Evolutionary conservation across 2,797 vertebrate genomes (phyloP), one percentile per base, ranked within the genome.

Genomic region (Melopsittacus undulatus): DNA sequence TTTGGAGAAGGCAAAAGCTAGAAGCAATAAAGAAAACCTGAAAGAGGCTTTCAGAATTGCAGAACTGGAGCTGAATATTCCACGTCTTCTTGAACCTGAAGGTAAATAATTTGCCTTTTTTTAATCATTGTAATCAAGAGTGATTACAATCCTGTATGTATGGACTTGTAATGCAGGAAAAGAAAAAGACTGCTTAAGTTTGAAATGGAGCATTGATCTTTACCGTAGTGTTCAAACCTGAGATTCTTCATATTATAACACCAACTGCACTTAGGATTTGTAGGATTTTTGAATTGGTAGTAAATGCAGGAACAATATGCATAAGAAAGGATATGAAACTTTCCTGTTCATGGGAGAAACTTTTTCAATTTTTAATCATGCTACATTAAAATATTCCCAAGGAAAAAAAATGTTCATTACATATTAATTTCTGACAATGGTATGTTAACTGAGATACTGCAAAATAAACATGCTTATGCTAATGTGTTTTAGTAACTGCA

Each of bases 21-120:
- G 98, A 92, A 98, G 98, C 95, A 99, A 99, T 97, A 98, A 94
- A 93, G 99, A 99, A 95, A 99, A 99, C 94, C 98, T 99, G 93
- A 98, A 98, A 89, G 99, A 99, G 75, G 99, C 99, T 19, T 99
- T 99, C 77, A 85, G 90, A 76, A 96, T 98, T 7, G 99, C 99
- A 29, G 99, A 99, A 92, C 93, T 30, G 54, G 99, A 99, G 92
- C 96, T 99, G 81, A 98, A 97, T 83, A 99, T 99, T 84, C 99
- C 99, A 76, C 97, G 96, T 21, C 97, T 99, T 84, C 98, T 99
- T 92, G 99, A 99, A 83, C 98, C 99, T 1, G 98, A 99, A 87
- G 99, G 99, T 99, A 95, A 91, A 76, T 40, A 19, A 57, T 68
- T 40, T 89, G 30, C 7, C 30, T 80, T 80, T 73, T 22, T n/a